phyloP scores from a whole-genome alignment of 2,888 invertebrate genomes.

The Harmothoe impar region DNA sequence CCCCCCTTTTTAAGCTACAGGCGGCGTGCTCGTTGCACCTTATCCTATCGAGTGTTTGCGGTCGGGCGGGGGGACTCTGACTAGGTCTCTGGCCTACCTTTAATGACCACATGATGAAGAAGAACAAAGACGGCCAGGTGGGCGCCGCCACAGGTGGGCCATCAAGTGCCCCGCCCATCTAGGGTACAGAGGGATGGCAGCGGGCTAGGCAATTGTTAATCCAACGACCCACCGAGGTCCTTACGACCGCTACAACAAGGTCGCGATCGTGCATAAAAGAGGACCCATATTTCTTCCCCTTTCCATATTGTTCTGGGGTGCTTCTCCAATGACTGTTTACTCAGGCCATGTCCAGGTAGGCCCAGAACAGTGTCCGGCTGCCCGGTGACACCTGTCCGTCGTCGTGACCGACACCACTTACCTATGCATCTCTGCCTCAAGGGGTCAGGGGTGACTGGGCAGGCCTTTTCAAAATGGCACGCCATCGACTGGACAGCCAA shows the following conservation, averaged over 20 bases:
- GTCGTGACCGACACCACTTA: conserved; percentile 53
- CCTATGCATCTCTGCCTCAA: neutral
- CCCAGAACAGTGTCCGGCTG: neutral
- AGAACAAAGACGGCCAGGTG: conserved; percentile 49
- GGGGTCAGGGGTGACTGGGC: neutral
- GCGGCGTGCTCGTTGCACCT: conserved; percentile 26
- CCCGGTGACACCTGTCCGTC: neutral
- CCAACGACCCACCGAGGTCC: neutral
- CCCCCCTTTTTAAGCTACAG: no score
- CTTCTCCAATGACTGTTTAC: conserved; percentile 2
- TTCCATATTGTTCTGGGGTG: neutral
- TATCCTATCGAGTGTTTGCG: conserved; percentile 38
- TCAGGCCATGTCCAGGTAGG: conserved; percentile 12
- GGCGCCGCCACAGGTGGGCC: conserved; percentile 22
- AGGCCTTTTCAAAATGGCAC: conserved; percentile 7
- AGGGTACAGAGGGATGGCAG: neutral
- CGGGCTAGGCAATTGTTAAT: neutral
- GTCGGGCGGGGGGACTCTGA: neutral
- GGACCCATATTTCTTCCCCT: neutral
- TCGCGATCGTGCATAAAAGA: conserved; percentile 25
- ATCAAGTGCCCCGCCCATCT: neutral
- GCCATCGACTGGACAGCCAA: conserved; percentile 47
- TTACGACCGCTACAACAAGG: neutral
- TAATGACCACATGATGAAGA: conserved; percentile 42
- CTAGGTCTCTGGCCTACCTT: neutral